Evolutionary conservation across 2,797 vertebrate genomes (phyloP).

Genomic region (Synaphobranchus kaupii): DNA sequence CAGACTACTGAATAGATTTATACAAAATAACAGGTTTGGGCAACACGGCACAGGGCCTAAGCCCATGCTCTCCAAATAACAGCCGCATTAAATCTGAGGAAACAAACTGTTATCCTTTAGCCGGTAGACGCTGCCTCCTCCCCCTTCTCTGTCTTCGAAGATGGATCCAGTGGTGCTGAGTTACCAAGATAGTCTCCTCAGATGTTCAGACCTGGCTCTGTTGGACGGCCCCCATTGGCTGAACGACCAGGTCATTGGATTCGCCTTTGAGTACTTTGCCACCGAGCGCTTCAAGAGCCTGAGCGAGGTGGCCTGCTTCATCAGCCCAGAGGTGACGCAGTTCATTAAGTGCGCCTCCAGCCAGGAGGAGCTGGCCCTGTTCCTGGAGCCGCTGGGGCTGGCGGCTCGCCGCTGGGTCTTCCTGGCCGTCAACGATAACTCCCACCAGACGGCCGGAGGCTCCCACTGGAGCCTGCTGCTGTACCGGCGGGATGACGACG

Average conservation of each 20-base stretch:
- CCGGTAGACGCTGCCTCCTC: conserved; percentile 38
- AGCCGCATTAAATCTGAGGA: background rate
- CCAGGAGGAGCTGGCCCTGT: conserved; percentile 82
- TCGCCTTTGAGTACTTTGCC: conserved; percentile 92
- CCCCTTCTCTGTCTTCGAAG: conserved; percentile 43
- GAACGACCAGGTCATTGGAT: conserved; percentile 93
- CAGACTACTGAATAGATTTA: background rate
- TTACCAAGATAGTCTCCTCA: conserved; percentile 92
- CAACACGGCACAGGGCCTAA: background rate
- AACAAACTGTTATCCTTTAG: conserved; percentile 49
- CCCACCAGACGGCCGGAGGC: conserved; percentile 86
- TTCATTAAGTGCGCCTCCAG: conserved; percentile 92
- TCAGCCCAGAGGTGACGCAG: conserved; percentile 95
- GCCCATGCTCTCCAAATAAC: background rate
- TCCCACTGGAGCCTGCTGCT: conserved; percentile 96
- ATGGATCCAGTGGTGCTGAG: conserved; percentile 96
- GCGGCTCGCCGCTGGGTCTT: conserved; percentile 81
- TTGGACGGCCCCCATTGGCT: conserved; percentile 93
- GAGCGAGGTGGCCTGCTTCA: conserved; percentile 75
- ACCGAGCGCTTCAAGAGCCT: conserved; percentile 78
- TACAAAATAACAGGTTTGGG: background rate
- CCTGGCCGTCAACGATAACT: conserved; percentile 93
- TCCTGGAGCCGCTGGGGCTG: conserved; percentile 87
- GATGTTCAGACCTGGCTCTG: conserved; percentile 86
- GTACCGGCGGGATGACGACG: conserved; percentile 78